Base-by-base conservation (phyloP, 2,797 vertebrate species). In the Dendrocincla fuliginosa region DNA sequence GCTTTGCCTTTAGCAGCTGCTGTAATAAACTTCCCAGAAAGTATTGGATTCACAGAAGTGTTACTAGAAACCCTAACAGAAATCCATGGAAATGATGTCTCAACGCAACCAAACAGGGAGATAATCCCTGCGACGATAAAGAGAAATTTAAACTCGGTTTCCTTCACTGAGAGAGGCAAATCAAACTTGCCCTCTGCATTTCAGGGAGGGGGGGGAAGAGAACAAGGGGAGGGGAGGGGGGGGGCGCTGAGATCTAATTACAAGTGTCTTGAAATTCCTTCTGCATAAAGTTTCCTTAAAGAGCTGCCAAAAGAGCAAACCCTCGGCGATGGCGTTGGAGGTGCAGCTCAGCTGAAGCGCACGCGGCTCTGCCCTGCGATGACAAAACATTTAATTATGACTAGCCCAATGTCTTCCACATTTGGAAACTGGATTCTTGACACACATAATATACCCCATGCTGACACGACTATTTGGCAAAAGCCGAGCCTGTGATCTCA, bases 401-500 rank as follows among this genome's bases (percentile, higher is more conserved):
- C 25, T 16, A 56, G 60, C 46, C 52, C 94, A 6, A 59, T 42
- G 86, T 46, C 87, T 87, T 79, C 97, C 86, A 84, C 95, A 85
- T 95, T 97, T 71, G 96, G 93, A 92, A 96, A 94, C 95, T 27
- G 93, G 91, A 83, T 87, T 94, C 95, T 67, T 69, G 73, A 95
- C 92, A 96, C 96, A 77, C 94, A 81, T 89, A 90, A 96, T 77
- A 37, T 14, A 90, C 89, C 96, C 94, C 93, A 89, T 79, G 91
- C 97, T 95, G 95, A 97, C 96, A 92, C 9, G 32, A 96, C 92
- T 93, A 64, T 94, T 95, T 96, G 96, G 97, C 94, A 96, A 96
- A 96, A 92, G 93, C 69, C 0, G n/a, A 25, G 87, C 85, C 97
- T 97, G 94, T 97, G 97, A 97, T 97, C 97, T 97, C 91, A 93